Evolutionary conservation across 2,888 invertebrate genomes (phyloP).

Genomic region (Hecatera dysodea): DNA sequence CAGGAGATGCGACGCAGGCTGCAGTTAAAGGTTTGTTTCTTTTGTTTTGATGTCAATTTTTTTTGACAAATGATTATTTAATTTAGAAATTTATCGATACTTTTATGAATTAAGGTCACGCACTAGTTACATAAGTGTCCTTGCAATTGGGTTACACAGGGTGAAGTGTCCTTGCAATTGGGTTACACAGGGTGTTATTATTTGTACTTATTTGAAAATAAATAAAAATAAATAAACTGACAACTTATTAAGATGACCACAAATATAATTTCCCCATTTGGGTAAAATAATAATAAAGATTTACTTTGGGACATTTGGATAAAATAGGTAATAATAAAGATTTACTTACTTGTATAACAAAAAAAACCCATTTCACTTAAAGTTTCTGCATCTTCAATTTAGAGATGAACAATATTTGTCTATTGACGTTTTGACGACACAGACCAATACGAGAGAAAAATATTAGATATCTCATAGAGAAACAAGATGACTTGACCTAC

Average conservation of each 20-base stretch:
- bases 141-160: constrained; percentile 34
- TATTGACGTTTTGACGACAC: neutral
- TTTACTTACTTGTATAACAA: neutral
- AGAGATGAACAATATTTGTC: neutral
- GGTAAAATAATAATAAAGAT: constrained; percentile 10
- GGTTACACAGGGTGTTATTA: constrained; percentile 37
- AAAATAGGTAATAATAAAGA: constrained; percentile 13
- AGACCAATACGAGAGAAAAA: neutral
- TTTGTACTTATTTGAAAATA: constrained; percentile 4
- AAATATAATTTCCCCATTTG: neutral
- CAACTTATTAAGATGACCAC: constrained; percentile 11
- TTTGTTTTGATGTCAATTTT: constrained; percentile 5
- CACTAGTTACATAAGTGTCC: constrained; percentile 56
- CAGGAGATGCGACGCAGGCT: constrained; percentile 79
- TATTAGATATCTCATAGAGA: neutral
- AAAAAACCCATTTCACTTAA: neutral
- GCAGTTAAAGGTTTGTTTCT: constrained; percentile 83
- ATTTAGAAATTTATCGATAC: constrained; percentile 29
- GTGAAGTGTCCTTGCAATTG: constrained; percentile 51
- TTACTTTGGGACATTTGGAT: neutral
- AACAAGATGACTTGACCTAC: neutral
- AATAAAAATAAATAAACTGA: too few species aligned
- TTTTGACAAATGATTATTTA: constrained; percentile 10
- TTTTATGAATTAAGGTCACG: constrained; percentile 38
- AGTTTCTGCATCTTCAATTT: neutral